A percentile compares a stretch with the other conserved stretches of the same genome.
Conservation (phyloP, 2,888 invertebrate genomes). For the Sthenelais limicola region DNA sequence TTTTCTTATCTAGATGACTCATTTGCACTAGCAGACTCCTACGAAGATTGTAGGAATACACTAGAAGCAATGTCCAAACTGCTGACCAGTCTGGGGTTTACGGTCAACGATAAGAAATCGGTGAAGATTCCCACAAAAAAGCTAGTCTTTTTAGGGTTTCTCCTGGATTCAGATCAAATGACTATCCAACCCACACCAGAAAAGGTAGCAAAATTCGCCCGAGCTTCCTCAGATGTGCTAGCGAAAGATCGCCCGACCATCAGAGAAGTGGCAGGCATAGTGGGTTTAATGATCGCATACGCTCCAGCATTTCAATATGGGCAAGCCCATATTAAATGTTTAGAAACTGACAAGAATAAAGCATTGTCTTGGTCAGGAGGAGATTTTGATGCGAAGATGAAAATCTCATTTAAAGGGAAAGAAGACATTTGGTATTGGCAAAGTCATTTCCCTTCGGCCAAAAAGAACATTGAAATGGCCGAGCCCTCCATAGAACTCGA, state of each 20-base stretch:
- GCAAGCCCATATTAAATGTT: background rate
- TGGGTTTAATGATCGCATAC: background rate
- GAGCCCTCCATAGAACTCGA: background rate
- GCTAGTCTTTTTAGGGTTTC: background rate
- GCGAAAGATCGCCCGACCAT: background rate
- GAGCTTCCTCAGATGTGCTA: background rate
- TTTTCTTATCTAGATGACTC: conserved; percentile 15
- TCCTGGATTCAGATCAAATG: background rate
- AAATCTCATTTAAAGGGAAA: background rate
- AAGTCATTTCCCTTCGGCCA: too few relatives aligned
- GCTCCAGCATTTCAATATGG: conserved; percentile 2
- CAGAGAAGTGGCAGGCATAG: background rate
- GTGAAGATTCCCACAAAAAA: background rate
- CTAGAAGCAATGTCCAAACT: background rate
- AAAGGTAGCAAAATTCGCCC: background rate
- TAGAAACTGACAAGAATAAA: background rate
- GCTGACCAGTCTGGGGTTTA: background rate
- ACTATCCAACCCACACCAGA: background rate
- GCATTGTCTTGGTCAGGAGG: background rate
- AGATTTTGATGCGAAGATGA: background rate
- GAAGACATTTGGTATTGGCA: background rate
- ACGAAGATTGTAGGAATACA: background rate
- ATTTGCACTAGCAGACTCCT: background rate
- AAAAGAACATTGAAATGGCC: too few relatives aligned
- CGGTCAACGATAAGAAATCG: background rate